These are phyloP conservation scores for Myzus persicae DNA, from an alignment of 1,140 invertebrate genomes.

Conservation along the genomic window DNA sequence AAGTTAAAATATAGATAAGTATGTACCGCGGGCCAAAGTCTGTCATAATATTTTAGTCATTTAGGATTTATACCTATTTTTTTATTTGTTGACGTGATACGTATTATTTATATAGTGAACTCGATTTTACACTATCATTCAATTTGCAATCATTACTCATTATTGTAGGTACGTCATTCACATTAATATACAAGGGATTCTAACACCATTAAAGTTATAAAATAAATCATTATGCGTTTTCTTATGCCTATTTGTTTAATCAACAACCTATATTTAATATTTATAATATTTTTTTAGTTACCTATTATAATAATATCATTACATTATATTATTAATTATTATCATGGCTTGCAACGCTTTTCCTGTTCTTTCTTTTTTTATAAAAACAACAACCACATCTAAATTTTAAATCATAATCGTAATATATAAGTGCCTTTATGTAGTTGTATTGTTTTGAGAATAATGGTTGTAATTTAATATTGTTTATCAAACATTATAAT, in stretches of 20 bases:
- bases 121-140: not conserved
- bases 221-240: not conserved
- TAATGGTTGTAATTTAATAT: not conserved
- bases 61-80: not conserved
- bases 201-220: constrained; percentile 21
- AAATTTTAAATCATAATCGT: constrained; percentile 2
- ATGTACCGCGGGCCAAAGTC: not conserved
- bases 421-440: constrained; percentile 29
- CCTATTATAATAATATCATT: not conserved
- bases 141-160: constrained; percentile 2
- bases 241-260: not conserved
- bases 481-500: not conserved
- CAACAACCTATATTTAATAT: not conserved
- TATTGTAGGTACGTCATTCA: not conserved
- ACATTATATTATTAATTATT: not conserved
- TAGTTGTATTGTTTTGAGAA: constrained; percentile 16
- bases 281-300: not conserved
- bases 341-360: not conserved
- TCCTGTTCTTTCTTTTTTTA: not conserved
- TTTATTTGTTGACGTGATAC: not conserved
- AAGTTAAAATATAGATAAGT: too few species aligned
- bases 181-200: not conserved
- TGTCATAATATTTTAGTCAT: not conserved
- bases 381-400: not conserved
- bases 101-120: not conserved